Evolutionary conservation across 2,797 vertebrate genomes (phyloP).

Genomic region (Nyctalus aviator): DNA sequence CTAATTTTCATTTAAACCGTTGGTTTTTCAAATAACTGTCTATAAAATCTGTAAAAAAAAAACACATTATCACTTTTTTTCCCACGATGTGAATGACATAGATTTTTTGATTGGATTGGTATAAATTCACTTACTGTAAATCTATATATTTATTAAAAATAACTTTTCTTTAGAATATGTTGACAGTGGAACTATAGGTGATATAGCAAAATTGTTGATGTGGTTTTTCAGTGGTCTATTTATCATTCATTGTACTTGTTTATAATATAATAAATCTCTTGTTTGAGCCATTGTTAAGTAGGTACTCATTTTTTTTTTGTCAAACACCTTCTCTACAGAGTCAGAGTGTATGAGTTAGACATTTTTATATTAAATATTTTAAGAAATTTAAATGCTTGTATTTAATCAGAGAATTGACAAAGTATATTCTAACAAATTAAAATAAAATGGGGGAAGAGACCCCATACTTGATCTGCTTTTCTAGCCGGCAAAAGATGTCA

Average conservation of each 20-base stretch:
- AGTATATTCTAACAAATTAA: neutral
- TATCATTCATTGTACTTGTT: neutral
- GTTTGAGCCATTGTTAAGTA: neutral
- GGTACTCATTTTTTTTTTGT: neutral
- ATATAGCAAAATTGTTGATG: neutral
- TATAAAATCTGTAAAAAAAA: neutral
- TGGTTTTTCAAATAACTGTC: neutral
- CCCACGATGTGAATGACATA: neutral
- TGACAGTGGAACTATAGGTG: neutral
- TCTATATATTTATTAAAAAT: neutral
- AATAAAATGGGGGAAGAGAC: neutral
- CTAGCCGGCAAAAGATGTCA: neutral
- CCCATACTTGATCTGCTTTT: neutral
- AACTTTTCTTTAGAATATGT: slow-evolving; percentile 1
- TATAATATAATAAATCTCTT: neutral
- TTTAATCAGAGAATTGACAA: neutral
- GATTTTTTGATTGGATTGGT: neutral
- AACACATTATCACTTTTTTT: neutral
- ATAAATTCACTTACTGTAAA: neutral
- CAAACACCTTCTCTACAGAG: neutral
- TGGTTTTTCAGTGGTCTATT: neutral
- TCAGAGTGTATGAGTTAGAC: neutral
- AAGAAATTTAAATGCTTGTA: neutral
- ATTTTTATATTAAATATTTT: slow-evolving; percentile 21
- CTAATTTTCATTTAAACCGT: neutral